Evolutionary conservation across 2,797 vertebrate genomes (phyloP).

Genomic region (Triplophysa bombifrons): DNA sequence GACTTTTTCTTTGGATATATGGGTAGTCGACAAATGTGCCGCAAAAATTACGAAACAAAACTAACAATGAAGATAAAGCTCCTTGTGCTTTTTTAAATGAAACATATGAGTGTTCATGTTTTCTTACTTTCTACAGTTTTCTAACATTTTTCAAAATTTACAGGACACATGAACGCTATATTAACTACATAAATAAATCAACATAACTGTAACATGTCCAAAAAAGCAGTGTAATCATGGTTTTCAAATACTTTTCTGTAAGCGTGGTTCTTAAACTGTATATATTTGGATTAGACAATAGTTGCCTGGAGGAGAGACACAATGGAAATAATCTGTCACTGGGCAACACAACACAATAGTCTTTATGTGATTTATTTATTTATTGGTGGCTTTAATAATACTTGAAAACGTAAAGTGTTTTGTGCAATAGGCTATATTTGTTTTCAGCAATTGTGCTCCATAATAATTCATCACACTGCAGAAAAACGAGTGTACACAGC

Average conservation of each 20-base stretch:
- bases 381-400: constrained; percentile 30
- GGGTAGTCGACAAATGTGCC: too few species aligned
- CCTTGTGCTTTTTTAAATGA: too few species aligned
- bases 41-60: too few species aligned
- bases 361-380: constrained; percentile 26
- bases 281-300: constrained; percentile 2
- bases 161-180: too few species aligned
- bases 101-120: too few species aligned
- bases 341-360: constrained; percentile 15
- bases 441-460: neutral
- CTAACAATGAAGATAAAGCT: too few species aligned
- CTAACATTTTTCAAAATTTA: too few species aligned
- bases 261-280: neutral
- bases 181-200: too few species aligned
- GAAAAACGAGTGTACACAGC: neutral
- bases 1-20: too few species aligned
- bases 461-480: constrained; percentile 27
- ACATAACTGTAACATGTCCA: too few species aligned
- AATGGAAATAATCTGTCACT: constrained; percentile 33
- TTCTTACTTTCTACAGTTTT: too few species aligned
- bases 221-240: neutral
- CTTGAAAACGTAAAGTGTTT: constrained; percentile 14
- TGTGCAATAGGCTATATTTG: constrained; percentile 45
- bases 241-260: neutral
- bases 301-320: neutral